Conservation (phyloP, 2,113 vertebrate species). For the Rhombomys opimus region DNA sequence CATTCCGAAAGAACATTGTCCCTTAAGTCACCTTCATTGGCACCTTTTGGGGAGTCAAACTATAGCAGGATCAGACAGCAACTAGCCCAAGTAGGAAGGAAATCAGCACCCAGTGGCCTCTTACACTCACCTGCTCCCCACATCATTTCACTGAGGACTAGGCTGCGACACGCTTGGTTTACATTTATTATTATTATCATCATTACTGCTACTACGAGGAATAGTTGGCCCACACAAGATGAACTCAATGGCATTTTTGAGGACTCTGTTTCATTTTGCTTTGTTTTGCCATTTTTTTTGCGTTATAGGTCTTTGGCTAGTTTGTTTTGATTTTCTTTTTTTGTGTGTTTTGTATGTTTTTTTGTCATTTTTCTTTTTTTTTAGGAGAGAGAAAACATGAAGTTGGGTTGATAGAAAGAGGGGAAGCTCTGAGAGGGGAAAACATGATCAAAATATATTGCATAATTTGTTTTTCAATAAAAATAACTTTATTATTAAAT, state of each 20-base stretch:
- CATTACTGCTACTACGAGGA: too few species aligned
- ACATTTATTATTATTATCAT: background rate
- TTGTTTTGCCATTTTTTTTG: background rate
- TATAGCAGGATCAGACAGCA: background rate
- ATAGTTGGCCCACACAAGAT: background rate
- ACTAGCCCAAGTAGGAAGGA: background rate
- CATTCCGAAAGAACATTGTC: background rate
- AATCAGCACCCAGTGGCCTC: background rate
- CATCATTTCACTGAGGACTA: background rate
- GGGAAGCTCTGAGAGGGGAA: background rate
- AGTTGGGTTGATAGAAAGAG: background rate
- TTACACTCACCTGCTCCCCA: background rate
- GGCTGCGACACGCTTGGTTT: background rate
- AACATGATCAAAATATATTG: background rate
- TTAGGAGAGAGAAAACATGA: background rate
- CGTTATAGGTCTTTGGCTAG: background rate
- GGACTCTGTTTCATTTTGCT: background rate
- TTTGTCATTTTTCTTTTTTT: background rate
- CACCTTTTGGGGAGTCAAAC: background rate
- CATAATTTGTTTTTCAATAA: background rate
- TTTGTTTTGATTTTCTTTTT: background rate
- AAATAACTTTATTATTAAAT: background rate
- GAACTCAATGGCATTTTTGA: background rate
- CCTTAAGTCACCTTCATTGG: background rate
- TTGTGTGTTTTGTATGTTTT: background rate